Evolutionary conservation across 2,888 invertebrate genomes (phyloP), one percentile per base, ranked within the genome.

Genomic region (Mesorhabditis spiculigera): DNA sequence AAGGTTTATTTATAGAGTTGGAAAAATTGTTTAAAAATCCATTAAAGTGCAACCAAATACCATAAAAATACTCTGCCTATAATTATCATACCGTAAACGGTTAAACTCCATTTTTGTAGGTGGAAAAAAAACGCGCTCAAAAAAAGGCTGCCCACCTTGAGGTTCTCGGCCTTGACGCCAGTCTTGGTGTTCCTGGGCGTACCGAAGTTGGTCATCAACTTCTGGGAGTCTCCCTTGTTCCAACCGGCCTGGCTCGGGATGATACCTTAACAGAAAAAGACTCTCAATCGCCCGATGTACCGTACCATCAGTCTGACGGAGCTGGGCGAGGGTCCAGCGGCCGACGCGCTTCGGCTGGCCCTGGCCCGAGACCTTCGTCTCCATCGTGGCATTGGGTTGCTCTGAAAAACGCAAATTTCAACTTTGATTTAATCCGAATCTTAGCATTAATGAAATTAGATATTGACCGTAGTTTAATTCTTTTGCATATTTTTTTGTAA

Each of bases 141-240:
- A 28, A 28, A 28, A n/a, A n/a, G 8, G 8, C 50, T n/a, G 67
- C 69, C 43, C 28, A 81, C 83, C 73, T 81, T 78, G 67, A 85
- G 78, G 67, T 82, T 81, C 66, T 84, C 83, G 43, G 82, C 67
- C 74, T 79, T 82, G 73, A 85, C 80, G 50, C 80, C 73, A 43
- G 81, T 80, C 69, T 69, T 69, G 72, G 86, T 86, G 81, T 86
- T 86, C 74, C 86, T 78, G 45, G 85, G 85, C 45, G 85, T 85
- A 73, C 86, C 86, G 76, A 86, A 86, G 75, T 82, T 82, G 76
- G 86, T 86, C 86, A 86, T 86, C 78, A 83, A 71, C 78, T 85
- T 86, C 75, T 86, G 86, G 61, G 86, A 86, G 80, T 85, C 86
- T 78, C 86, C 86, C 81, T 82, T 86, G 80, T 86, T 86, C 86